Evolutionary conservation across 1,140 invertebrate species (phyloP), one percentile per base, ranked within the genome.

Genomic region (Drosophila ogumai): DNA sequence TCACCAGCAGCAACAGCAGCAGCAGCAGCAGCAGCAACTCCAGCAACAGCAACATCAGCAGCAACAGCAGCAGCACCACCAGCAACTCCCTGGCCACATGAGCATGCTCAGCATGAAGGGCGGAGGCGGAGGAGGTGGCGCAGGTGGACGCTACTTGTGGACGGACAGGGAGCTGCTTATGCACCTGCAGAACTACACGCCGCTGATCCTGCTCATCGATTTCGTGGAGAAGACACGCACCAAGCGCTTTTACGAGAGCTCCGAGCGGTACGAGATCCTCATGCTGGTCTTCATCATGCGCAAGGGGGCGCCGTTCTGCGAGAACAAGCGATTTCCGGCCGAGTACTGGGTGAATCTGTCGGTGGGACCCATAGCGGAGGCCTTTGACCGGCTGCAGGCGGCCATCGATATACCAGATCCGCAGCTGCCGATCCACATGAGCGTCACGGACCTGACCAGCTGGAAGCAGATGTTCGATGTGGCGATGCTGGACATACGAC

Each of bases 281-380:
- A 91, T 91, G 91, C 67, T 91, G 36, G 87, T 91, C n/a, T 91
- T 90, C 49, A 91, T 91, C 28, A 88, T 91, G 76, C 86, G 90
- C 8, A 91, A 91, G 55, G 84, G 86, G 4, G 90, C 91, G 81
- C 91, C 91, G 15, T 91, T 91, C 52, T 91, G 91, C 40, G 90
- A 91, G 59, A 91, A 91, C 22, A 90, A 88, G 43, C 90, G 91
- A 7, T 91, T 91, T 64, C 91, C 91, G 28, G 84, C 77, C 1
- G 91, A 91, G 28, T 91, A 91, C 47, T 91, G 91, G 91, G 91
- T 91, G 1, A 91, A 91, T 78, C 66, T 91, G 0, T 91, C 91
- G 3, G 90, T 91, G 19, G 91, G 91, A 1, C 90, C 91, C 9
- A 88, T 91, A 47, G 91, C 91, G 10, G 91, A 91, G 43, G 91